A percentile compares a stretch with the other conserved stretches of the same genome.
phyloP scores from a whole-genome alignment of 1,140 invertebrate genomes.

The Brachionus asplanchnoidis region DNA sequence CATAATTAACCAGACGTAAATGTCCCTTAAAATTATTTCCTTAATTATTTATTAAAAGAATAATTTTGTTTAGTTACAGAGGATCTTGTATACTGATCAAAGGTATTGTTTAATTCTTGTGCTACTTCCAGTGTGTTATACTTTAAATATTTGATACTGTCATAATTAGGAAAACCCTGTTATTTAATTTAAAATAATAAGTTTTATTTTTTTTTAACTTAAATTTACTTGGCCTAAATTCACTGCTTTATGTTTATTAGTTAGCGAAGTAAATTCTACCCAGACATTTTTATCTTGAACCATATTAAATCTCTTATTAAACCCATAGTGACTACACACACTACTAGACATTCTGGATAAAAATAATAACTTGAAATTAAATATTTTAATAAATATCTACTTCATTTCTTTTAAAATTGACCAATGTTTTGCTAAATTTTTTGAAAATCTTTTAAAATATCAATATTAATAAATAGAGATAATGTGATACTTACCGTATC shows the following conservation, averaged over 20 bases:
- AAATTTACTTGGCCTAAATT: conserved; percentile 77
- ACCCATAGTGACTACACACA: not conserved
- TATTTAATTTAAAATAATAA: not conserved
- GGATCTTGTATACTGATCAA: conserved; percentile 77
- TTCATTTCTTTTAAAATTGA: too few species aligned
- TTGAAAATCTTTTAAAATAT: too few species aligned
- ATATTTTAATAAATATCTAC: too few species aligned
- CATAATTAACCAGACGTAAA: conserved; percentile 74
- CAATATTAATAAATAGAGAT: too few species aligned
- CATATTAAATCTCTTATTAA: not conserved
- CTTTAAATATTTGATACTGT: conserved; percentile 74
- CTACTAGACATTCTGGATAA: not conserved
- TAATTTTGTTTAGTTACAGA: conserved; percentile 53
- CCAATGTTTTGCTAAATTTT: too few species aligned
- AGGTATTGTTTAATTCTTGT: conserved; percentile 66
- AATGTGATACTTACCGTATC: too few species aligned
- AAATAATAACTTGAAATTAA: too few species aligned
- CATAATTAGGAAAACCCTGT: conserved; percentile 85
- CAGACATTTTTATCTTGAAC: conserved; percentile 50
- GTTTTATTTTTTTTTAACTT: not conserved
- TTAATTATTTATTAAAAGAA: too few species aligned
- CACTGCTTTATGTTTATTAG: conserved; percentile 77
- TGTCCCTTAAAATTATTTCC: conserved; percentile 67
- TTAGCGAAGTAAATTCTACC: conserved; percentile 89
- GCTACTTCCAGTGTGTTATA: conserved; percentile 69